Evolutionary conservation across 1,140 invertebrate species (phyloP).

Genomic region (Eulimnadia texana): DNA sequence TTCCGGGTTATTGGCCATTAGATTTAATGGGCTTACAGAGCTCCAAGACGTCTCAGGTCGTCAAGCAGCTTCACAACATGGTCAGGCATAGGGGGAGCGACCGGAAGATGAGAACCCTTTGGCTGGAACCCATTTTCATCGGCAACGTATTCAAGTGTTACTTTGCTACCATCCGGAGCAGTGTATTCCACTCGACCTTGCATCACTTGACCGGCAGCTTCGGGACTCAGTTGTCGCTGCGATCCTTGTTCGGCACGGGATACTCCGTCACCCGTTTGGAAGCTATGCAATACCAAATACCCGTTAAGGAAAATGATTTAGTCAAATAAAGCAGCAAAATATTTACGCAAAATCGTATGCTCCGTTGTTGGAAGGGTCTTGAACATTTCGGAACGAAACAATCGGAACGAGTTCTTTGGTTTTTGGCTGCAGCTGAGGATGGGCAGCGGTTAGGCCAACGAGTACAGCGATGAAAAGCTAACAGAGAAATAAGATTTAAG

Average conservation of each 20-base stretch:
- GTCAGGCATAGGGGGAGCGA: conserved; percentile 34
- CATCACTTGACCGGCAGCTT: conserved; percentile 35
- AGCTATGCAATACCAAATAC: too few species aligned
- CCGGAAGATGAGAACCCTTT: conserved; percentile 43
- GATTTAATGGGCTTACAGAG: background rate
- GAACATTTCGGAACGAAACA: too few species aligned
- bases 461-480: too few species aligned
- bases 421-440: too few species aligned
- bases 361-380: too few species aligned
- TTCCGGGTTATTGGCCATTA: too few species aligned
- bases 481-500: too few species aligned
- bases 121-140: conserved; percentile 51
- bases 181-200: conserved; percentile 42
- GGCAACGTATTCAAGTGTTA: conserved; percentile 38
- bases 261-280: conserved; percentile 34
- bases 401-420: too few species aligned
- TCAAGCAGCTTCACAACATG: background rate
- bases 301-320: too few species aligned
- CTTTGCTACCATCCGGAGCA: conserved; percentile 19
- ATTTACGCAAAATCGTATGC: background rate
- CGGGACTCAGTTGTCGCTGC: conserved; percentile 33
- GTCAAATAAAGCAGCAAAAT: too few species aligned
- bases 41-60: background rate
- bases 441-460: too few species aligned
- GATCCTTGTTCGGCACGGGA: conserved; percentile 36